Evolutionary conservation across 2,888 invertebrate species (phyloP).

Genomic region (Eremobia ochroleuca): DNA sequence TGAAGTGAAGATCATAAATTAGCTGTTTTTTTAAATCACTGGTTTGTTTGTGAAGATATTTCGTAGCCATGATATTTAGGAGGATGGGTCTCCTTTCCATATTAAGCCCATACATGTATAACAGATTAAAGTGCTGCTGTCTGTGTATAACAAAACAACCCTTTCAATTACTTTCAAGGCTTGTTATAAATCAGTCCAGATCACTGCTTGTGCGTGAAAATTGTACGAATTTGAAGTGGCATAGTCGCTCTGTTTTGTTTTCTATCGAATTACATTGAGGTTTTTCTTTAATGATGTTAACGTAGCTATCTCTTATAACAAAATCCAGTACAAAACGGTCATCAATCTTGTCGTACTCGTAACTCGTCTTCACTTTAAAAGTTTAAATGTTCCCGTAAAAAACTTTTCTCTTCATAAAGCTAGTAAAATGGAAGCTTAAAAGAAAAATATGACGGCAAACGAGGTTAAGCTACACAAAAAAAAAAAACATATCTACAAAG

Average conservation of each 20-base stretch:
- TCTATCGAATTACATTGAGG: neutral
- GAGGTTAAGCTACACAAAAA: constrained; percentile 28
- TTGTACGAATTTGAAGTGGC: neutral
- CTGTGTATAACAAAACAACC: neutral
- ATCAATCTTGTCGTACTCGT: constrained; percentile 19
- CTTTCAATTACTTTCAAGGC: neutral
- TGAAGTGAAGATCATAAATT: too few relatives aligned
- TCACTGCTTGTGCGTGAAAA: neutral
- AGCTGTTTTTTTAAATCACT: too few relatives aligned
- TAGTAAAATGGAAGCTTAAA: constrained; percentile 10
- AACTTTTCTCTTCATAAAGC: constrained; percentile 19
- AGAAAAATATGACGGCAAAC: constrained; percentile 30
- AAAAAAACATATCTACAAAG: too few relatives aligned
- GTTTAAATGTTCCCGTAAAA: constrained; percentile 15
- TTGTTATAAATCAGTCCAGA: neutral
- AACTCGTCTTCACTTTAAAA: constrained; percentile 5
- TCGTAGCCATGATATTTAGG: too few relatives aligned
- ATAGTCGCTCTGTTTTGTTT: neutral
- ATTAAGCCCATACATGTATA: neutral
- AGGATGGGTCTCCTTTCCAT: too few relatives aligned
- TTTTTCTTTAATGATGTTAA: neutral
- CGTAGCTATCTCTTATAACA: neutral
- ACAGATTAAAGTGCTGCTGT: neutral
- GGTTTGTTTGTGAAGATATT: too few relatives aligned
- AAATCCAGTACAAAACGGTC: neutral